Evolutionary conservation across 2,113 vertebrate species (phyloP), one percentile per base, ranked within the genome.

Genomic region (Stictonetta naevosa): DNA sequence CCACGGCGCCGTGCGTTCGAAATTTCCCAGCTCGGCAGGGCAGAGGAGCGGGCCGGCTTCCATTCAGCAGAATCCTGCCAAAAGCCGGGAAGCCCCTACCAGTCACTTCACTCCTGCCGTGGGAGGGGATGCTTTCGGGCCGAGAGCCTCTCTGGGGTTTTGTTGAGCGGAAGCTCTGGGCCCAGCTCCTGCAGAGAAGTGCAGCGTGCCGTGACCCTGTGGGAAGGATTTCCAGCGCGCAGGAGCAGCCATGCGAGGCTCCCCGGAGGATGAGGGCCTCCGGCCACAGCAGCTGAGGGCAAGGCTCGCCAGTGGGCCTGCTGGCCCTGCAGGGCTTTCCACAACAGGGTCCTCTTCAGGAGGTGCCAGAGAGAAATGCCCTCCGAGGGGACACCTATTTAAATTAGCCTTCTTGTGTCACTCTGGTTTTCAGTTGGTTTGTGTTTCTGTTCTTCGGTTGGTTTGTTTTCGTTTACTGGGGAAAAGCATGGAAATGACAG

Each of bases 121-220:
- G 96, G 96, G 95, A 91, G 88, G 93, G 62, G 74, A 86, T 38
- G 91, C 44, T 95, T 93, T 95, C 86, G 3, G 91, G 92, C 86
- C 94, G 91, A 96, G 91, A 34, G 72, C 11, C 31, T 38, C 83
- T 4, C 6, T 64, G 59, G 91, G 93, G 34, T 60, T 94, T 90
- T 68, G 92, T 56, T 6, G 26, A 73, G 86, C 44, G 31, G 84
- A 92, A 88, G 76, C 48, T 46, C 67, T 62, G 93, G 83, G 88
- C 88, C 92, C 82, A 60, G 7, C 2, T 93, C 82, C 87, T 42
- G 87, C 79, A 3, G 5, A 73, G 74, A 18, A 76, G 29, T 7
- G 60, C 80, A 31, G 42, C 1, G 64, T 16, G 88, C 90, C 3
- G 46, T 93, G 88, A 84, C 62, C 68, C 85, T 0, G 17, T 28